phyloP scores from a whole-genome alignment of 1,140 invertebrate genomes.

The Procambarus virginalis region DNA sequence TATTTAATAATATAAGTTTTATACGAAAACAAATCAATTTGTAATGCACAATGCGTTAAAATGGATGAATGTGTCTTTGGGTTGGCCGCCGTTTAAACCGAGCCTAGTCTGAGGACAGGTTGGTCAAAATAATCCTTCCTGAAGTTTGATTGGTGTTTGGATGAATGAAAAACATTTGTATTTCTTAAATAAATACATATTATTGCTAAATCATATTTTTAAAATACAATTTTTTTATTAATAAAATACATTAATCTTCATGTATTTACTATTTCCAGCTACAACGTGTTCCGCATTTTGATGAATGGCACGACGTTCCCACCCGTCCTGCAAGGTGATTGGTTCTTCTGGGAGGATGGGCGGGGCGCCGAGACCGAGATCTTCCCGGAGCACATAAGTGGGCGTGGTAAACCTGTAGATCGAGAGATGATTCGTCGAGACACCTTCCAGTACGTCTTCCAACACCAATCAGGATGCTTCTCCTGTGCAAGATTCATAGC shows the following conservation, averaged over 20 bases:
- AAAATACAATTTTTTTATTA: too few species aligned
- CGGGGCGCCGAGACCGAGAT: constrained; percentile 32
- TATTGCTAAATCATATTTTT: too few species aligned
- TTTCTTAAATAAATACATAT: too few species aligned
- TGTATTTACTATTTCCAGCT: not conserved
- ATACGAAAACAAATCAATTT: too few species aligned
- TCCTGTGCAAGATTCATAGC: constrained; percentile 48
- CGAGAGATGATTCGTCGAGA: constrained; percentile 18
- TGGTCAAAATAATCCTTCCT: too few species aligned
- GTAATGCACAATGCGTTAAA: too few species aligned
- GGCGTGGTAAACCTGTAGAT: constrained; percentile 1
- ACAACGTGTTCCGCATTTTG: not conserved
- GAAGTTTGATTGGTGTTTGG: too few species aligned
- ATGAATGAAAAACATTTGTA: too few species aligned
- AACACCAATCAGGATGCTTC: constrained; percentile 29
- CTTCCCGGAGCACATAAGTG: constrained; percentile 7
- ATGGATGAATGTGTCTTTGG: too few species aligned
- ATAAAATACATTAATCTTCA: not conserved
- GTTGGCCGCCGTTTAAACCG: too few species aligned
- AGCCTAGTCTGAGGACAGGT: too few species aligned
- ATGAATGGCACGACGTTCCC: constrained; percentile 29
- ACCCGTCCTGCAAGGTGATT: constrained; percentile 47
- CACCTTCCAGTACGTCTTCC: constrained; percentile 52
- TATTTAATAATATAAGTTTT: too few species aligned
- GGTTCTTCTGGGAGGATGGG: constrained; percentile 66